phyloP scores from a whole-genome alignment of 2,113 vertebrate genomes.

The Neolamprologus devosi region DNA sequence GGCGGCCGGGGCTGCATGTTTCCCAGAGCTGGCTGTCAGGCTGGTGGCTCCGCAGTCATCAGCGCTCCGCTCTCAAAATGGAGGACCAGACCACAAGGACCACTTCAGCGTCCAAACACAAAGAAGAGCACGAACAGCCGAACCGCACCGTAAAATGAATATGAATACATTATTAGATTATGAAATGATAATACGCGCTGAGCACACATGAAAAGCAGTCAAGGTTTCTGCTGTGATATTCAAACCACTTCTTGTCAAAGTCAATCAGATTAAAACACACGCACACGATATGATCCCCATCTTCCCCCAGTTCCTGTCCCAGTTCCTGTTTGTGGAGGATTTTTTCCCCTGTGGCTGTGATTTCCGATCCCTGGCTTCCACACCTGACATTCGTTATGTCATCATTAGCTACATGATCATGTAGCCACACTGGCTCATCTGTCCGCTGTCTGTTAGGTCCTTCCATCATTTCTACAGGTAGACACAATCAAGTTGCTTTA shows the following conservation, averaged over 20 bases:
- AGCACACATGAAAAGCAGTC: neutral
- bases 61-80: constrained; percentile 1
- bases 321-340: neutral
- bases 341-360: neutral
- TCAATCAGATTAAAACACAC: neutral
- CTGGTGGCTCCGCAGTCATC: neutral
- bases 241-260: neutral
- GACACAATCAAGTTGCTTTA: neutral
- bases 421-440: neutral
- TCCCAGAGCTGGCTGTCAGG: neutral
- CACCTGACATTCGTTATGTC: neutral
- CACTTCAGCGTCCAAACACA: neutral
- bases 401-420: neutral
- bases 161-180: neutral
- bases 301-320: neutral
- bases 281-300: neutral
- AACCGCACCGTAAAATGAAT: neutral
- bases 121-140: neutral
- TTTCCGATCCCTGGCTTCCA: neutral
- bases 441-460: neutral
- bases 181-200: neutral
- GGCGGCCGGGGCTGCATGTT: neutral
- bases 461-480: neutral
- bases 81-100: neutral
- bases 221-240: neutral